Percentiles rank a stretch among this genome's conserved stretches.
Conservation (phyloP, 2,113 vertebrate genomes). For the Pelecanoides urinatrix region DNA sequence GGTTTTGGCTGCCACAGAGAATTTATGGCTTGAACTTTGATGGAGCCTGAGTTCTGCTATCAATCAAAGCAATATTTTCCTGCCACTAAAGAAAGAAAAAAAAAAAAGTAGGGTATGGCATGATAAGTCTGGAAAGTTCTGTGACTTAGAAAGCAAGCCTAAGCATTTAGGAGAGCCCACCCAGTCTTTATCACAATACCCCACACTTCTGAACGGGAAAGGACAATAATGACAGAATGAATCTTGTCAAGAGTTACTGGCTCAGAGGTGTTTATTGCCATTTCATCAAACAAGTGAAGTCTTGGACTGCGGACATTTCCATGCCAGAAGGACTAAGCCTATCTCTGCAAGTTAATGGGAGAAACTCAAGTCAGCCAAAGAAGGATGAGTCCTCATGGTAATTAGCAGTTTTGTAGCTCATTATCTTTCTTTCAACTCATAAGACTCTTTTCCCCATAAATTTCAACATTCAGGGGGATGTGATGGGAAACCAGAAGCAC, state of each 20-base stretch:
- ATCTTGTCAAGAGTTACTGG: background rate
- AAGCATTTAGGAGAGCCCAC: background rate
- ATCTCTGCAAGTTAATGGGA: background rate
- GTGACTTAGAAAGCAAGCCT: background rate
- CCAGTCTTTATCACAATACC: background rate
- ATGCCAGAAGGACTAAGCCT: background rate
- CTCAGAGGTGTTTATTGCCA: background rate
- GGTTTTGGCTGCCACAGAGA: conserved; percentile 8
- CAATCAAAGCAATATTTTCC: background rate
- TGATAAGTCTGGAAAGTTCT: background rate
- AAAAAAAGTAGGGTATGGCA: background rate
- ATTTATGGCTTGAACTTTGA: background rate
- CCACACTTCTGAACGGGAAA: background rate
- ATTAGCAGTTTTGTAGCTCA: background rate
- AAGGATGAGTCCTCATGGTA: background rate
- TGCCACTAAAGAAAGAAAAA: background rate
- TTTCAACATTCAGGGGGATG: background rate
- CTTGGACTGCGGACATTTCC: background rate
- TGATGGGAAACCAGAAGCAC: background rate
- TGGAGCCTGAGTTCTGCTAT: background rate
- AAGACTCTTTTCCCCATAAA: background rate
- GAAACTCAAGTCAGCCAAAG: background rate
- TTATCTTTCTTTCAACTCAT: background rate
- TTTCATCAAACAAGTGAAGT: background rate
- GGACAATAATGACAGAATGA: background rate